Evolutionary conservation across 2,113 vertebrate genomes (phyloP), one percentile per base, ranked within the genome.

Genomic region (Eurypyga helias): DNA sequence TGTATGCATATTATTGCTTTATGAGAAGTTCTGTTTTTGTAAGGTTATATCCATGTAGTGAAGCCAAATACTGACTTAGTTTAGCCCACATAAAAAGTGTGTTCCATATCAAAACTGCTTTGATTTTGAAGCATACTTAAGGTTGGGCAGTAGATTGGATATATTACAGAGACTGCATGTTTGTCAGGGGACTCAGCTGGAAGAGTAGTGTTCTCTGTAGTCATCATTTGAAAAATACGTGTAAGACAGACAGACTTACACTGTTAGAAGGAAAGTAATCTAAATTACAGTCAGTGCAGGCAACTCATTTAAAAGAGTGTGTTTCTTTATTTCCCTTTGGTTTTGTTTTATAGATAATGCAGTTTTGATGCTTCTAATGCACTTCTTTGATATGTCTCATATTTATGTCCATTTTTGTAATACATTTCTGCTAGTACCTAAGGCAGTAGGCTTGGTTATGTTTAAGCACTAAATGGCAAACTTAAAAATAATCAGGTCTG

Each of bases 331-430:
- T 78, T 92, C 76, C 14, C 31, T 88, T 83, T 45, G 13, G 57
- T 91, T 94, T 83, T 87, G 16, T n/a, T 92, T 81, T 72, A 24
- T n/a, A 75, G 57, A 34, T 71, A 72, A 92, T 34, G 13, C 16
- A 25, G 13, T 58, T 76, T 79, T 93, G 57, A 71, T 87, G 52
- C 52, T 95, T 96, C 72, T 89, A 76, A 91, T 93, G 36, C 52
- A 33, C 45, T 90, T 88, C 24, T 78, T 87, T 72, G 29, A 86
- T 64, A 31, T 54, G 45, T 64, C 48, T 90, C 41, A 46, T 92
- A 49, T 71, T 82, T 93, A 52, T 72, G 65, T 87, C 48, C 9
- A 3, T 72, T 90, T 38, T 67, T 78, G 7, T 31, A 92, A 87
- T 60, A 89, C 4, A 1, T 66, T 85, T 93, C 77, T 92, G 60